A percentile compares a stretch with the other conserved stretches of the same genome.
Evolutionary conservation across 2,113 vertebrate species (phyloP).

Genomic region (Prionailurus bengalensis): DNA sequence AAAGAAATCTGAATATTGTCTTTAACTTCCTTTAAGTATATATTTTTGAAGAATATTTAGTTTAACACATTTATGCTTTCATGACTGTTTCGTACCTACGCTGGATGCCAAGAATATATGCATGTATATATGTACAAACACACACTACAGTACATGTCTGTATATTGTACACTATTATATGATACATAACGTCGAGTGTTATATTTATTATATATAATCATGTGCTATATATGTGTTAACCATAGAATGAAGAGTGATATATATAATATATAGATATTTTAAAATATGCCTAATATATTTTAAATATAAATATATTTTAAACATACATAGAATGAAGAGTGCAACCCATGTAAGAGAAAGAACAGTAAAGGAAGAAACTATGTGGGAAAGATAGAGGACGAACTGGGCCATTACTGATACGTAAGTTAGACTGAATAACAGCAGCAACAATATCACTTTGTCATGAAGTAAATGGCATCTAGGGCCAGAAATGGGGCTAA

Average conservation of each 20-base stretch:
- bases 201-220: neutral
- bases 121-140: neutral
- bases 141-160: neutral
- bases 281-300: neutral
- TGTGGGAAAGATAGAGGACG: neutral
- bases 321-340: neutral
- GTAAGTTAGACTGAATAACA: neutral
- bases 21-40: neutral
- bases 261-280: neutral
- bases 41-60: neutral
- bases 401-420: neutral
- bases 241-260: neutral
- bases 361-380: neutral
- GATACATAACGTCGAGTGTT: neutral
- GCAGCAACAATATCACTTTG: neutral
- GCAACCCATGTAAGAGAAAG: neutral
- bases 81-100: neutral
- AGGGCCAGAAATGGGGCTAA: neutral
- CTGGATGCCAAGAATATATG: neutral
- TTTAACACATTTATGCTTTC: constrained; percentile 7
- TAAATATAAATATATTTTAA: neutral
- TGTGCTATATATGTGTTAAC: neutral
- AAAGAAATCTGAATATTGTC: neutral
- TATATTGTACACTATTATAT: neutral
- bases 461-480: neutral